phyloP scores from a whole-genome alignment of 2,113 vertebrate genomes.

The Nymphicus hollandicus region DNA sequence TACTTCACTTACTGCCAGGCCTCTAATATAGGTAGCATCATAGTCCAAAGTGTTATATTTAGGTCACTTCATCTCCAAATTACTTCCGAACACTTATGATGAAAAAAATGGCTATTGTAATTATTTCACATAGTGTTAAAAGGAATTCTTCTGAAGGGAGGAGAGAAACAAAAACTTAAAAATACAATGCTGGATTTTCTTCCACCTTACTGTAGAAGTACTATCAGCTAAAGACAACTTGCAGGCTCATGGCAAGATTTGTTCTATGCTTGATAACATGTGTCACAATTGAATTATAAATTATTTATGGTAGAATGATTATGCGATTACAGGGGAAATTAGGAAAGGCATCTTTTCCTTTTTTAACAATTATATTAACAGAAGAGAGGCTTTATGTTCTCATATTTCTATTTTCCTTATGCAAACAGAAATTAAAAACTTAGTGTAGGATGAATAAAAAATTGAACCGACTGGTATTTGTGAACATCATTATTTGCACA shows the following conservation, averaged over 20 bases:
- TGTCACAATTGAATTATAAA: slow-evolving; percentile 50
- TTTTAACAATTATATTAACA: slow-evolving; percentile 11
- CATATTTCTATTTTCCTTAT: slow-evolving; percentile 16
- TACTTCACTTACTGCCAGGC: slow-evolving; percentile 21
- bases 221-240: slow-evolving; percentile 42
- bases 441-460: slow-evolving; percentile 53
- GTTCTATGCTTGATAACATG: slow-evolving; percentile 29
- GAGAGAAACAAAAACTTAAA: slow-evolving; percentile 19
- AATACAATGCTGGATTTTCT: not conserved
- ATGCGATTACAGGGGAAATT: not conserved
- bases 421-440: slow-evolving; percentile 55
- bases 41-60: slow-evolving; percentile 3
- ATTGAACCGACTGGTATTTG: slow-evolving; percentile 41
- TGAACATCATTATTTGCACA: slow-evolving; percentile 62
- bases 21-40: not conserved
- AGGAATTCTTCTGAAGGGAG: slow-evolving; percentile 17
- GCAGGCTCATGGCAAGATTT: slow-evolving; percentile 16
- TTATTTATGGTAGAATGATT: slow-evolving; percentile 31
- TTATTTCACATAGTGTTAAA: not conserved
- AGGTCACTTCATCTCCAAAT: not conserved
- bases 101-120: not conserved
- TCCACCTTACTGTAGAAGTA: not conserved
- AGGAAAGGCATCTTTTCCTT: not conserved
- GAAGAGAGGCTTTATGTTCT: slow-evolving; percentile 43
- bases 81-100: slow-evolving; percentile 1